phyloP scores from a whole-genome alignment of 1,140 invertebrate species.

The Drosophila chauvacae region DNA sequence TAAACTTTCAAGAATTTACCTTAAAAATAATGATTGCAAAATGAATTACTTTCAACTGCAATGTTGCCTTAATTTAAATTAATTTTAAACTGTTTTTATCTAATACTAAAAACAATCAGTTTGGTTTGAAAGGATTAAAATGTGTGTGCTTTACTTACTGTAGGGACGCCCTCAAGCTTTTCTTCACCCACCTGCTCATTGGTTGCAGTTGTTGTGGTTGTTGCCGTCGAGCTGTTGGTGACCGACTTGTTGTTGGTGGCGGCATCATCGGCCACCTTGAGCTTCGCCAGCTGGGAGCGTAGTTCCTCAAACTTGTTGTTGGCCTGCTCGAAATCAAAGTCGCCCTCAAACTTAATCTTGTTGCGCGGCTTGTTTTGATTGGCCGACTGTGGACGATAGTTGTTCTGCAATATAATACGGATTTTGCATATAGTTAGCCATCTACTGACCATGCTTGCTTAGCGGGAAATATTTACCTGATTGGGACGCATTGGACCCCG shows the following conservation, averaged over 20 bases:
- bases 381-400: slow-evolving; percentile 73
- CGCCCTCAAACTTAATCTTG: slow-evolving; percentile 74
- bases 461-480: slow-evolving; percentile 58
- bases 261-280: slow-evolving; percentile 90
- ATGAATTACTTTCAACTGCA: neutral
- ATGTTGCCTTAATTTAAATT: neutral
- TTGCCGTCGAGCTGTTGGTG: slow-evolving; percentile 35
- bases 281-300: slow-evolving; percentile 92
- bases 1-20: neutral
- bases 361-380: slow-evolving; percentile 75
- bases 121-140: slow-evolving; percentile 29
- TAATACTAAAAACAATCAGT: neutral
- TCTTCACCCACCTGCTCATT: slow-evolving; percentile 84
- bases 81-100: neutral
- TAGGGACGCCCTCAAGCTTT: slow-evolving; percentile 27
- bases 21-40: neutral
- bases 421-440: neutral
- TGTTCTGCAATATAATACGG: slow-evolving; percentile 47
- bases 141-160: slow-evolving; percentile 29
- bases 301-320: slow-evolving; percentile 98
- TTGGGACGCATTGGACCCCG: slow-evolving; percentile 76
- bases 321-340: slow-evolving; percentile 95
- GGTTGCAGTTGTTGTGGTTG: slow-evolving; percentile 60
- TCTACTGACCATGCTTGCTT: neutral
- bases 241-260: slow-evolving; percentile 84